Percentiles rank a stretch among this genome's conserved stretches.
Conservation (phyloP, 2,113 vertebrate species). For the Anguilla japonica region DNA sequence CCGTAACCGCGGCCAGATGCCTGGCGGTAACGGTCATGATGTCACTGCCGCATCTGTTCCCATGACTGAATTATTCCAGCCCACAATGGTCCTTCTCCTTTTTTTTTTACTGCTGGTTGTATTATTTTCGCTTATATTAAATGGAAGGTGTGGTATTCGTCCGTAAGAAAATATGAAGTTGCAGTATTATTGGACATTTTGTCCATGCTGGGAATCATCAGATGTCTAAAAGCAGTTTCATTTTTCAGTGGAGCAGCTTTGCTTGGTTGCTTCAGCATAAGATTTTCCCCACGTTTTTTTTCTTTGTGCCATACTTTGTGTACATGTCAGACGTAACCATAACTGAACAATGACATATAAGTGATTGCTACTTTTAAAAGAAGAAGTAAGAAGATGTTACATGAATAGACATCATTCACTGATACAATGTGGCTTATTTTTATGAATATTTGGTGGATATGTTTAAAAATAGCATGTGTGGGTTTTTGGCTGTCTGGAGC, state of each 20-base stretch:
- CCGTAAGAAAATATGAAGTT: too few species aligned
- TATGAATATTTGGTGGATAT: not conserved
- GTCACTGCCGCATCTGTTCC: slow-evolving; percentile 53
- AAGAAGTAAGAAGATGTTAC: not conserved
- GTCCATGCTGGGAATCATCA: too few species aligned
- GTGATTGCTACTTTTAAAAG: not conserved
- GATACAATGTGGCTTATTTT: not conserved
- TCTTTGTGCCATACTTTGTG: not conserved
- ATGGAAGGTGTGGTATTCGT: too few species aligned
- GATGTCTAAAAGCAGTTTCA: too few species aligned
- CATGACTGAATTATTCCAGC: slow-evolving; percentile 37
- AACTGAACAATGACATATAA: not conserved
- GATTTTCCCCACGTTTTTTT: not conserved
- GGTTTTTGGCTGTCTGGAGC: not conserved
- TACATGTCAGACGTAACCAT: not conserved
- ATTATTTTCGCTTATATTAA: not conserved
- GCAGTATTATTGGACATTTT: too few species aligned
- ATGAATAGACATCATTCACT: not conserved
- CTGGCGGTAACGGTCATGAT: slow-evolving; percentile 18
- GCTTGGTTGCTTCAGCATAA: too few species aligned
- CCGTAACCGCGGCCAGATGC: slow-evolving; percentile 51
- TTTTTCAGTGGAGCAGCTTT: too few species aligned
- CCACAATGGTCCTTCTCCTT: slow-evolving; percentile 27
- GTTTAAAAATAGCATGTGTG: not conserved
- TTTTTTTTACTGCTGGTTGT: not conserved